These are phyloP conservation scores for Rhagonycha lutea DNA, from an alignment of 2,888 invertebrate species.

Conservation along the genomic window DNA sequence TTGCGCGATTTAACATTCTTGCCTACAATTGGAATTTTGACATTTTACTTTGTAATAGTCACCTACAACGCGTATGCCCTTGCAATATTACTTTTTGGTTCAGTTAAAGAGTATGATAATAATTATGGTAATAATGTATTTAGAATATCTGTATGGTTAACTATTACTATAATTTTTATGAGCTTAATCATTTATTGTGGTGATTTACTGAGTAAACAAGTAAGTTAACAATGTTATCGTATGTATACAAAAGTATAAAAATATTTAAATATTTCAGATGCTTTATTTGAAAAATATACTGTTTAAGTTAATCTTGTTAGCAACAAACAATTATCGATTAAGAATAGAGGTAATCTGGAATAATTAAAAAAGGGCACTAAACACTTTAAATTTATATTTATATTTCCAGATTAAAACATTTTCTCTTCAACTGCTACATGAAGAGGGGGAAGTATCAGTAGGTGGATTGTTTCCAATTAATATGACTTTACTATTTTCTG, in stretches of 20 bases:
- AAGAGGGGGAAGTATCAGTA: not conserved
- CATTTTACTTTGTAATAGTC: not conserved
- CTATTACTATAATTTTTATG: not conserved
- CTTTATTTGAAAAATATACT: not conserved
- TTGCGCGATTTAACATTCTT: not conserved
- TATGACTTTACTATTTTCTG: not conserved
- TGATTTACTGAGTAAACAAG: not conserved
- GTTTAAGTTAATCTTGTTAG: not conserved
- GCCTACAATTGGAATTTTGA: not conserved
- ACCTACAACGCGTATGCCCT: not conserved
- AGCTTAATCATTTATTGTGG: not conserved
- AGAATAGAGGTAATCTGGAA: not conserved
- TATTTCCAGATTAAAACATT: not conserved
- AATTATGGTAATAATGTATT: not conserved
- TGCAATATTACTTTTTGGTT: too few relatives aligned
- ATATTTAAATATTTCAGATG: not conserved
- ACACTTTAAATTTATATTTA: not conserved
- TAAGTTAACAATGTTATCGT: not conserved
- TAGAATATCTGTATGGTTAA: not conserved
- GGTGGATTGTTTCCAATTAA: not conserved
- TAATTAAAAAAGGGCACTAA: not conserved
- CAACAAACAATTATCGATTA: not conserved
- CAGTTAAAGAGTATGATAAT: not conserved
- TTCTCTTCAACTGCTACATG: not conserved
- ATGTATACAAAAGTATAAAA: not conserved